Base-by-base conservation (phyloP, 2,113 vertebrate species). In the Rhizomys pruinosus region DNA sequence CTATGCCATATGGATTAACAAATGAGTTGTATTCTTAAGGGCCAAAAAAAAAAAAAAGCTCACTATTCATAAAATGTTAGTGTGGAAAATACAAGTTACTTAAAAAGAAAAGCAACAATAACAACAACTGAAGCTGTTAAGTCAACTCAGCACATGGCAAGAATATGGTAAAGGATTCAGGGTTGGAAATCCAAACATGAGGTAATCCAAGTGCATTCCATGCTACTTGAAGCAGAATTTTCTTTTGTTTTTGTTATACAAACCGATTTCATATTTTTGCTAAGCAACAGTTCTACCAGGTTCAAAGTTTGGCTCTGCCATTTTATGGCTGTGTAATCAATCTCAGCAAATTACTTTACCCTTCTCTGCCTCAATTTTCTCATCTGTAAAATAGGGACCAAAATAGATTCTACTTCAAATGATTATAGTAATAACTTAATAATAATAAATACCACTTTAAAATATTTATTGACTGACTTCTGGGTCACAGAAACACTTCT, bases 1-100 rank as follows among this genome's bases (percentile, higher is more conserved):
- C 89, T 90, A 90, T 80, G 42, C 96, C 95, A 96, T 96, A 91
- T 95, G 94, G 94, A 95, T 89, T 92, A 94, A 92, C 84, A 89
- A 97, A 94, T 94, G 77, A 94, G 80, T 63, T 92, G 64, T 95
- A 92, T 91, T 89, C 79, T 74, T 96, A 84, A 87, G 72, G 71
- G 47, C 66, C 89, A 87, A 92, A 89, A 95, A 90, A 89, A 90
- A 76, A 25, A 95, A 86, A 89, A 55, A 89, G 42, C 73, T 92
- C 55, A 89, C 71, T 89, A 95, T 95, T 95, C 94, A 93, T 95
- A 97, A 94, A 93, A 92, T 78, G 55, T 90, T 95, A 90, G 39
- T 66, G 77, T 79, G n/a, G 74, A 93, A 95, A 96, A 92, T 84
- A 19, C 87, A 93, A 85, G 63, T 80, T 89, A 90, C 42, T 82